Percentiles rank a stretch among this genome's conserved stretches.
Evolutionary conservation across 2,113 vertebrate genomes (phyloP).

Genomic region (Hippocampus guttulatus): DNA sequence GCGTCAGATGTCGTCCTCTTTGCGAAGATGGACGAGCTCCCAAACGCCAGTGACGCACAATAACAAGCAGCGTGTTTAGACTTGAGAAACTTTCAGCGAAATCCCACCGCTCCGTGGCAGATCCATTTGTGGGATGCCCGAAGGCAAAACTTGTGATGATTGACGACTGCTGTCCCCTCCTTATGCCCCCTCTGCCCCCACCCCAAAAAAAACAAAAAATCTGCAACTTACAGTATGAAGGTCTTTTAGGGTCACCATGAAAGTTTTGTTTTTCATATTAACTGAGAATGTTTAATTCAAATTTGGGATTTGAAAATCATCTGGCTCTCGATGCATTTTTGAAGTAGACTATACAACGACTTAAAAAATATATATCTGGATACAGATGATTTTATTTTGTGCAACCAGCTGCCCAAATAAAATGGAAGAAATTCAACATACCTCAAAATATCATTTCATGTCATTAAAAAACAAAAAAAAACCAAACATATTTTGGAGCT

Average conservation of each 20-base stretch:
- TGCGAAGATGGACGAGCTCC: neutral
- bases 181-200: neutral
- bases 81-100: neutral
- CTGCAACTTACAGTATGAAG: neutral
- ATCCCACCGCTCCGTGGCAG: neutral
- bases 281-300: too few species aligned
- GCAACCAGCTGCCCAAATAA: too few species aligned
- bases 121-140: neutral
- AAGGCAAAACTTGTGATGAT: neutral
- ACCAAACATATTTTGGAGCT: too few species aligned
- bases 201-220: neutral
- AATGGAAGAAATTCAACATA: too few species aligned
- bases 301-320: too few species aligned
- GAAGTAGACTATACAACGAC: too few species aligned
- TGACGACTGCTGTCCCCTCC: neutral
- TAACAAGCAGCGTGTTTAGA: neutral
- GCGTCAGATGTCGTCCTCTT: slow-evolving; percentile 26
- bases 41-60: neutral
- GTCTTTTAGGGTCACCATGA: neutral
- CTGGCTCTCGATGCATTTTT: too few species aligned
- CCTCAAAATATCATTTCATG: too few species aligned
- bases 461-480: too few species aligned
- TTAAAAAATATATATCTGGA: too few species aligned
- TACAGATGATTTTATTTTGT: too few species aligned
- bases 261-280: too few species aligned